Percentiles rank a stretch among this genome's conserved stretches.
These are phyloP conservation scores for Jordanella pulchra DNA, from an alignment of 2,797 vertebrate species.

Conservation along the genomic window DNA sequence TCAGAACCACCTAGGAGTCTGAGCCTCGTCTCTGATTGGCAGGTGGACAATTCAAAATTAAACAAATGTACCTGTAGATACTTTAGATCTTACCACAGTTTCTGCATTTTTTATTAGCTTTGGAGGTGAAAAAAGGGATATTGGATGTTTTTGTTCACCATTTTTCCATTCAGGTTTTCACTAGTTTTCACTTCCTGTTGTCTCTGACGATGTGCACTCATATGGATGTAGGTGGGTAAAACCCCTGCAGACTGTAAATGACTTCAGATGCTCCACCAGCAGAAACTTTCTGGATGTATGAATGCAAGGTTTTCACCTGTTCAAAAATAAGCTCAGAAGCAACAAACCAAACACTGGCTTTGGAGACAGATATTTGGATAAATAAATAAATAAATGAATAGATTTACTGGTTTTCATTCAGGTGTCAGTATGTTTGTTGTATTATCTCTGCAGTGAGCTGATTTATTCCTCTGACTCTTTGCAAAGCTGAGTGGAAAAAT, in stretches of 20 bases:
- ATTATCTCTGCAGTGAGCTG: too few species aligned
- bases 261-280: background rate
- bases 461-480: too few species aligned
- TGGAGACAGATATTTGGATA: too few species aligned
- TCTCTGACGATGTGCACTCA: background rate
- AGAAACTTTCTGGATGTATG: background rate
- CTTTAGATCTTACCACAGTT: background rate
- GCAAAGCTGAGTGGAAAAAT: too few species aligned
- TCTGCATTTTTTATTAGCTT: background rate
- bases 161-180: background rate
- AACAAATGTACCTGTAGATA: constrained; percentile 10
- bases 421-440: background rate
- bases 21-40: constrained; percentile 25
- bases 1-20: constrained; percentile 15
- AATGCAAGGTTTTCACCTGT: too few species aligned
- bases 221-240: background rate
- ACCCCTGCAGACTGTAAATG: background rate
- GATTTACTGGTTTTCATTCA: background rate
- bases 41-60: constrained; percentile 25
- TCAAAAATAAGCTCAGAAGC: background rate
- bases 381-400: background rate
- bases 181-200: background rate
- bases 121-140: background rate
- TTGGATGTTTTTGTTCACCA: background rate
- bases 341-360: background rate